Evolutionary conservation across 2,797 vertebrate species (phyloP).

Genomic region (Coendou prehensilis): DNA sequence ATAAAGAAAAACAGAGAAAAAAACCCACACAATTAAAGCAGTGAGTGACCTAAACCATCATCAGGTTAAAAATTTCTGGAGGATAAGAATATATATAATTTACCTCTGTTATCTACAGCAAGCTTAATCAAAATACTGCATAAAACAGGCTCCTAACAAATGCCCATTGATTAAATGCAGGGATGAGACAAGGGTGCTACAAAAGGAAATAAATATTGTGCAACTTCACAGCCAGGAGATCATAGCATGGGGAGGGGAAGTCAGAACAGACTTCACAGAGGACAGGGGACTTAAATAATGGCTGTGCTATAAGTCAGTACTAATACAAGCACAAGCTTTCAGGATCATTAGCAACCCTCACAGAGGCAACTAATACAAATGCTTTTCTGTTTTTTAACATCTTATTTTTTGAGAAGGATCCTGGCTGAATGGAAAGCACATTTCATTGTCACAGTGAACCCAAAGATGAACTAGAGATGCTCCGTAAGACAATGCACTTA

Average conservation of each 20-base stretch:
- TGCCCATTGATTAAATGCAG: neutral
- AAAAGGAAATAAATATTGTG: neutral
- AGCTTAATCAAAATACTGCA: neutral
- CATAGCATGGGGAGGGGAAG: neutral
- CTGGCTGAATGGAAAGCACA: neutral
- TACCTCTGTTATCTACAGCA: neutral
- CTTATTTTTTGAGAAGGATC: neutral
- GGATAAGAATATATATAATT: neutral
- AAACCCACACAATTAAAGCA: neutral
- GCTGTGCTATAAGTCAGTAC: neutral
- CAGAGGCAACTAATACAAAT: neutral
- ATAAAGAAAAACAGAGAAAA: neutral
- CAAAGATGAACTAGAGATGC: neutral
- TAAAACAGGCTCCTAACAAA: neutral
- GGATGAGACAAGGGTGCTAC: neutral
- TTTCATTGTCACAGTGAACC: neutral
- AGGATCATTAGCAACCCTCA: neutral
- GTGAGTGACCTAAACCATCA: slow-evolving; percentile 5
- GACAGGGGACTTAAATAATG: neutral
- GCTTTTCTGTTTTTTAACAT: neutral
- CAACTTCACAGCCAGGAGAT: neutral
- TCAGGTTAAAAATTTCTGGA: neutral
- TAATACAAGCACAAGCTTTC: neutral
- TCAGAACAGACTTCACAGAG: neutral
- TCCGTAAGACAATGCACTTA: neutral